A percentile compares a stretch with the other conserved stretches of the same genome.
phyloP scores from a whole-genome alignment of 2,113 vertebrate species.

The Oreocharis arfaki region DNA sequence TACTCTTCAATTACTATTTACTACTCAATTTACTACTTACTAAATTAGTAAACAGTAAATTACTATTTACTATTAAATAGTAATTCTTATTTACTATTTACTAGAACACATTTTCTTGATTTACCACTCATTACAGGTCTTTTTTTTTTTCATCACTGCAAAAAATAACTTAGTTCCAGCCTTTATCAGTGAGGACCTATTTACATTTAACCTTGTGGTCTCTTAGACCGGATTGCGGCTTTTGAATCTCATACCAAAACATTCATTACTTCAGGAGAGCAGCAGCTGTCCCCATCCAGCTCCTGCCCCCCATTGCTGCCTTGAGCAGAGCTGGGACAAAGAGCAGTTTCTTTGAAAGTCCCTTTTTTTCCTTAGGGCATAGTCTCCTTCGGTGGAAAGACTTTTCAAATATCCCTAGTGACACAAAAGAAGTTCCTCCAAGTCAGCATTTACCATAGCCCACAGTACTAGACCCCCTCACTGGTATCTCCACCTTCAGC shows the following conservation, averaged over 20 bases:
- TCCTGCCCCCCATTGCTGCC: not conserved
- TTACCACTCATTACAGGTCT: not conserved
- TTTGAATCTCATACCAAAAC: not conserved
- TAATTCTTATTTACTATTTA: not conserved
- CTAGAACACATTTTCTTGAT: not conserved
- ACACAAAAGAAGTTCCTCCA: not conserved
- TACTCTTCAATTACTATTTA: not conserved
- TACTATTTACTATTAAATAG: not conserved
- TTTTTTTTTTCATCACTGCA: accelerated
- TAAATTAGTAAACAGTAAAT: not conserved
- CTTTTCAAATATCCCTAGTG: not conserved
- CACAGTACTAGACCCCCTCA: not conserved
- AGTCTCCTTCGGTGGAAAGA: not conserved
- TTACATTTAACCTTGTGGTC: not conserved
- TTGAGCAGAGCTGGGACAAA: not conserved
- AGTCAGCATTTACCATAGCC: accelerated
- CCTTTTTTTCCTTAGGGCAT: not conserved
- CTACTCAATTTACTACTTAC: not conserved
- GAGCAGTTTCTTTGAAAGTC: not conserved
- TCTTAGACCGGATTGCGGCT: not conserved
- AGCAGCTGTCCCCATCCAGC: not conserved
- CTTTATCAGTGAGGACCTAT: not conserved
- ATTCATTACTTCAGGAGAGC: not conserved
- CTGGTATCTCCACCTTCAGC: not conserved
- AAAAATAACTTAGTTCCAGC: not conserved